phyloP scores from a whole-genome alignment of 1,140 invertebrate species.

The Macrocentrus cingulum region DNA sequence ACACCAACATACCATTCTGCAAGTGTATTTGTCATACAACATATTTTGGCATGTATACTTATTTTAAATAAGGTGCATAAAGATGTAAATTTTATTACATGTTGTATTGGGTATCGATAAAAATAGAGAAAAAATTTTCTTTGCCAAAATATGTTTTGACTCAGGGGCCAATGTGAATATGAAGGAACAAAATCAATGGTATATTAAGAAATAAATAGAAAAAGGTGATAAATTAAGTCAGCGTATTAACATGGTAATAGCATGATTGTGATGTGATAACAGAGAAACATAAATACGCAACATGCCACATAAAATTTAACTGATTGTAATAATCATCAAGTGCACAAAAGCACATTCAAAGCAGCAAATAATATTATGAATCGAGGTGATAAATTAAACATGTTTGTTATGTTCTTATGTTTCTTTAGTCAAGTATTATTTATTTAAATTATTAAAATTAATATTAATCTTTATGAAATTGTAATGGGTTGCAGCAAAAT shows the following conservation, averaged over 20 bases:
- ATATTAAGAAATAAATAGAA: too few species aligned
- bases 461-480: too few species aligned
- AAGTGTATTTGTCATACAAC: slow-evolving; percentile 51
- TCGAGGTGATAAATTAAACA: slow-evolving; percentile 52
- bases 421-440: slow-evolving; percentile 56
- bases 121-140: too few species aligned
- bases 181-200: too few species aligned
- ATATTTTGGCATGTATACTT: slow-evolving; percentile 43
- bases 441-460: slow-evolving; percentile 14
- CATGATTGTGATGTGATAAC: slow-evolving; percentile 13
- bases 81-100: too few species aligned
- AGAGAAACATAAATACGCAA: slow-evolving; percentile 39
- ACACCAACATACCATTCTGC: slow-evolving; percentile 62
- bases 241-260: slow-evolving; percentile 20
- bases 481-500: too few species aligned
- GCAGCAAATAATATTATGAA: slow-evolving; percentile 57
- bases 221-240: too few species aligned
- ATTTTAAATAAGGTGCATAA: background rate
- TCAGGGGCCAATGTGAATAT: too few species aligned
- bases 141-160: too few species aligned
- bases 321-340: too few species aligned
- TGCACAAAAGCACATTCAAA: slow-evolving; percentile 51
- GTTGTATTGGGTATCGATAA: background rate
- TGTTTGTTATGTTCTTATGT: slow-evolving; percentile 39
- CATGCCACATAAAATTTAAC: slow-evolving; percentile 28